A percentile compares a stretch with the other conserved stretches of the same genome.
These are phyloP conservation scores for Hydropsyche betteni DNA, from an alignment of 2,888 invertebrate species.

Conservation along the genomic window DNA sequence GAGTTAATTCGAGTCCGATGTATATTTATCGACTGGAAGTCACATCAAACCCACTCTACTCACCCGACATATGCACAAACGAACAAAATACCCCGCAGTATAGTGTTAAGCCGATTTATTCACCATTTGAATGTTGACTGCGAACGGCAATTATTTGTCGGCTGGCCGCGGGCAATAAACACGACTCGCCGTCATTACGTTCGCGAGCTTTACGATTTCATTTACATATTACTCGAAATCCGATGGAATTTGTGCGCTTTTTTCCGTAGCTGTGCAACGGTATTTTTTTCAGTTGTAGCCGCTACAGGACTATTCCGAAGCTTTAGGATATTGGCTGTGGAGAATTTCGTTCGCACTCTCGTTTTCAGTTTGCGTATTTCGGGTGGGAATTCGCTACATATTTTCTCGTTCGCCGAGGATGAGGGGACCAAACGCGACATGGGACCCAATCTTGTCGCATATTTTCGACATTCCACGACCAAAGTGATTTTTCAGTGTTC, in stretches of 20 bases:
- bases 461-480: conserved; percentile 11
- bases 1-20: no score
- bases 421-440: not conserved
- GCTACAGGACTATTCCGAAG: no score
- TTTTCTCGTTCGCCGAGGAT: conserved; percentile 12
- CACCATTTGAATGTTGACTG: conserved; percentile 6
- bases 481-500: conserved; percentile 28
- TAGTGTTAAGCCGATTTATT: conserved; percentile 15
- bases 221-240: conserved; percentile 10
- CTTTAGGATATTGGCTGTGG: no score
- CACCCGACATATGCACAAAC: no score
- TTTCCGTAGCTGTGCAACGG: not conserved
- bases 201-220: conserved; percentile 22
- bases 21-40: no score
- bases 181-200: conserved; percentile 16
- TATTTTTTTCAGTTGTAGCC: no score
- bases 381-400: conserved; percentile 3
- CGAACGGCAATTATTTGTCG: not conserved
- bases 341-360: conserved; percentile 14
- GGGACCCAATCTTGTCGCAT: conserved; percentile 32
- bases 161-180: not conserved
- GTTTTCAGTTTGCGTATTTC: not conserved
- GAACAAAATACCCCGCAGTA: no score
- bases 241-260: not conserved
- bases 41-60: no score